These are phyloP conservation scores for Odocoileus virginianus DNA, from an alignment of 2,113 vertebrate genomes.

Conservation along the genomic window DNA sequence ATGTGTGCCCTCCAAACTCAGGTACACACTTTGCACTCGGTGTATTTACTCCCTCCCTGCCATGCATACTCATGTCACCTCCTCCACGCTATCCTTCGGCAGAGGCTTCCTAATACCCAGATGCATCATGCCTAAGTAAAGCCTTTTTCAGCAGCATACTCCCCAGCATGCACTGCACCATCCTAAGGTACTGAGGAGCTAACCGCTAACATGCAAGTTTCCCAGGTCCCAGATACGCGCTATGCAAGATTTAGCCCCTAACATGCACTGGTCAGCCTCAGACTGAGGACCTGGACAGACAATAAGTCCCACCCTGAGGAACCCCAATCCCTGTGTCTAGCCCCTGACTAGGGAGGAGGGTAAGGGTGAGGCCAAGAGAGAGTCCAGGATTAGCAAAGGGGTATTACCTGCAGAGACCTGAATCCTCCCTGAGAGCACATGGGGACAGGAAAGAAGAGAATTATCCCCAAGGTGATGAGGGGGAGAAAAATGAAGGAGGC, in stretches of 20 bases:
- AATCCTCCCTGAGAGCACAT: constrained; percentile 95
- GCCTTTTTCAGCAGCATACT: constrained; percentile 19
- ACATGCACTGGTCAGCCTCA: constrained; percentile 52
- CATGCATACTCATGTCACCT: not conserved
- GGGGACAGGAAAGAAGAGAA: constrained; percentile 80
- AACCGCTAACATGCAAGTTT: constrained; percentile 51
- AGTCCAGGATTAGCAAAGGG: constrained; percentile 69
- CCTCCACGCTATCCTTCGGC: not conserved
- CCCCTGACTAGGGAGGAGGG: not conserved
- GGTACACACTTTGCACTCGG: not conserved
- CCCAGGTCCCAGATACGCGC: not conserved
- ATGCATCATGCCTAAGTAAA: not conserved
- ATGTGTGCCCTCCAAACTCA: not conserved
- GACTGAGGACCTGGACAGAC: not conserved
- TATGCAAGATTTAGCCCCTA: constrained; percentile 1
- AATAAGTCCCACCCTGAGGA: not conserved
- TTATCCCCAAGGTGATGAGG: constrained; percentile 62
- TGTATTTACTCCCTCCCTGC: not conserved
- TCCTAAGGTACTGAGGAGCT: not conserved
- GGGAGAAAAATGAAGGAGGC: not conserved
- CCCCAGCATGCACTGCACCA: constrained; percentile 65
- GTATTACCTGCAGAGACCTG: constrained; percentile 97
- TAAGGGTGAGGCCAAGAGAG: constrained; percentile 6
- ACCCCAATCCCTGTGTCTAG: not conserved
- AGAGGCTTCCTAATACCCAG: not conserved